These are phyloP conservation scores for Elegia similella DNA, from an alignment of 2,888 invertebrate species.

Conservation along the genomic window DNA sequence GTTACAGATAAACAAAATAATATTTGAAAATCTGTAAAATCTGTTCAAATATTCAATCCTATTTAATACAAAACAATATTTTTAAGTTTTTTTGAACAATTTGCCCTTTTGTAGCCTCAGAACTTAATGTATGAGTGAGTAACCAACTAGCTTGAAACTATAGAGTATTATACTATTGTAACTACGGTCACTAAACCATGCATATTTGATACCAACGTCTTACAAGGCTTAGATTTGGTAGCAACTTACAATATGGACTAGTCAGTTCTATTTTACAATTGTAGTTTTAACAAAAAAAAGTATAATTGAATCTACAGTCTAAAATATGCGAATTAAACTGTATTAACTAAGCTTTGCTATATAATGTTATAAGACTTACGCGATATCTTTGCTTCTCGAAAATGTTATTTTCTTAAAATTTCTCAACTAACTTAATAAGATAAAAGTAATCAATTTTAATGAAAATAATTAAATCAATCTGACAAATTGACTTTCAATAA, in stretches of 20 bases:
- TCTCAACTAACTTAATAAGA: too few relatives aligned
- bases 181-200: constrained; percentile 19
- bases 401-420: constrained; percentile 14
- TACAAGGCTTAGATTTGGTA: constrained; percentile 1
- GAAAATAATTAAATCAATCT: not conserved
- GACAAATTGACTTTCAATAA: constrained; percentile 19
- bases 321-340: too few relatives aligned
- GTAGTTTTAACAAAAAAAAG: not conserved
- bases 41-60: too few relatives aligned
- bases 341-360: too few relatives aligned
- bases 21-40: too few relatives aligned
- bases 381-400: too few relatives aligned
- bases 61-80: not conserved
- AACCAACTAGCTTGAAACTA: constrained; percentile 34
- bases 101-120: constrained; percentile 21
- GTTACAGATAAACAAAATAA: too few relatives aligned
- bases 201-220: constrained; percentile 1
- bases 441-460: not conserved
- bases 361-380: too few relatives aligned
- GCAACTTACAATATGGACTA: not conserved
- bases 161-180: constrained; percentile 29
- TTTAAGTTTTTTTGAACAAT: not conserved
- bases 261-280: constrained; percentile 18
- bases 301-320: too few relatives aligned
- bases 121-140: constrained; percentile 29